Evolutionary conservation across 2,797 vertebrate species (phyloP), one percentile per base, ranked within the genome.

Genomic region (Lophotriccus pileatus): DNA sequence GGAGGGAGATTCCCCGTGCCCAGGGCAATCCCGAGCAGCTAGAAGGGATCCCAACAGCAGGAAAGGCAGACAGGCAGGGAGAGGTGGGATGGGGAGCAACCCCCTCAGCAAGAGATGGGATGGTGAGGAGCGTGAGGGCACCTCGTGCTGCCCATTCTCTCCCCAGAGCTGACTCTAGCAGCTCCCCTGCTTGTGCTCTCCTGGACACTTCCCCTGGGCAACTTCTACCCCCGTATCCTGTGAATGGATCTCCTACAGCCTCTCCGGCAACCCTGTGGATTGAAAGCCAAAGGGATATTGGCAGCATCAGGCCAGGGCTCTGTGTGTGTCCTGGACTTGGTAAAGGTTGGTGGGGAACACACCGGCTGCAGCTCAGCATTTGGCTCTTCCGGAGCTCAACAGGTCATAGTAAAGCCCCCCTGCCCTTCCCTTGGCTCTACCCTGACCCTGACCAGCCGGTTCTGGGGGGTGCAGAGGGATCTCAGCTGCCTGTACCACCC

Each of bases 101-200:
- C 9, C 1, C 1, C 23, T 69, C 49, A 56, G 47, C 19, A 49
- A 39, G 28, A 63, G 10, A 43, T 6, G 10, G 53, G 23, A 30
- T 5, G 1, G 15, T 0, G 9, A 69, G 23, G 16, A 78, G 34
- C 3, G 2, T 2, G 9, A n/a, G 41, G 37, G 32, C 36, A 76
- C 24, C 64, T 58, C 0, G 1, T 67, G 43, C 73, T 83, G 73
- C n/a, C 16, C 1, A 0, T 59, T 53, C 36, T 27, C 62, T 70
- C 19, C 44, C 74, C 0, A 1, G 13, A 28, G 24, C 34, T 14
- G 9, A 15, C 24, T 46, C 37, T 66, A n/a, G 27, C 84, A 79
- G 9, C 17, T 36, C 20, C 28, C 13, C 46, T 36, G 50, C 25
- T 30, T 60, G 25, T 60, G n/a, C 14, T 62, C 14, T 46, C 36